phyloP scores from a whole-genome alignment of 2,888 invertebrate genomes.

The Tenodera sinensis region DNA sequence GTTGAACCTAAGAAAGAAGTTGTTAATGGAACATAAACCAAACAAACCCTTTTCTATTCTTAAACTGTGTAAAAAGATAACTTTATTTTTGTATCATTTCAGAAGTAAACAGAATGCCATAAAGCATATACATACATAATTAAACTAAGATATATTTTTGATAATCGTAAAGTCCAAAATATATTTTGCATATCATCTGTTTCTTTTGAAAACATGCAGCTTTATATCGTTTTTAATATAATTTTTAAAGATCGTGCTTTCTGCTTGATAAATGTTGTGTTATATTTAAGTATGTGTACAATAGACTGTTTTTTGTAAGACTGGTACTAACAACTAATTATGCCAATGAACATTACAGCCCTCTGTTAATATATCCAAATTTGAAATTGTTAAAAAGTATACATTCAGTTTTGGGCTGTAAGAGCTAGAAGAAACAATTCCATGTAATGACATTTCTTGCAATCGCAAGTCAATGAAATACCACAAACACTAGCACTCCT shows the following conservation, averaged over 20 bases:
- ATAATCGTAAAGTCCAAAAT: not conserved
- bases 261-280: not conserved
- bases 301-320: not conserved
- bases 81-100: not conserved
- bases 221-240: not conserved
- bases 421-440: too few species aligned
- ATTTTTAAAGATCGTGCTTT: not conserved
- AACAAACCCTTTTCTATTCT: not conserved
- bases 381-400: not conserved
- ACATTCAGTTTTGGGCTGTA: not conserved
- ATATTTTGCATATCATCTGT: not conserved
- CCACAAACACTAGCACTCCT: too few species aligned
- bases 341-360: not conserved
- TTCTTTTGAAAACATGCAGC: not conserved
- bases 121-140: not conserved
- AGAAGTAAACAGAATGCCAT: not conserved
- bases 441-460: too few species aligned
- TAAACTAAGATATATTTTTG: too few species aligned
- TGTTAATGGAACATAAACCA: constrained; percentile 15
- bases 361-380: not conserved
- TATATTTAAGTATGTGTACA: not conserved
- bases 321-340: not conserved
- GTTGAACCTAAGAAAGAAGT: constrained; percentile 52
- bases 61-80: not conserved
- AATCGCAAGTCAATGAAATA: too few species aligned